Evolutionary conservation across 2,113 vertebrate species (phyloP).

Genomic region (rabbit (Oryctolagus cuniculus)): mOryCun1.1 NC_091450.1:19023001-19023500

Average conservation of each 20-base stretch:
- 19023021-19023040: constrained; percentile 98
- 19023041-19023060: constrained; percentile 90
- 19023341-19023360: neutral
- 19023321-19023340: neutral
- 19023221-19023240: neutral
- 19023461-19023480: too few relatives aligned
- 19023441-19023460: too few relatives aligned
- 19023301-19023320: neutral
- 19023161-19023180: neutral
- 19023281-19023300: neutral
- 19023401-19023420: too few relatives aligned
- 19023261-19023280: neutral
- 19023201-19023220: neutral
- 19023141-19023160: neutral
- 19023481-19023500: too few relatives aligned
- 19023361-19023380: neutral
- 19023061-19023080: neutral
- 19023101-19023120: neutral
- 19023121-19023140: neutral
- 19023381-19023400: too few relatives aligned
- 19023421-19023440: too few relatives aligned
- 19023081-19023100: neutral
- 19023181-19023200: neutral
- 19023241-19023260: neutral
- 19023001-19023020: constrained; percentile 96